Conservation (phyloP, 2,888 invertebrate genomes). For the Hipparchia sbordonii region DNA sequence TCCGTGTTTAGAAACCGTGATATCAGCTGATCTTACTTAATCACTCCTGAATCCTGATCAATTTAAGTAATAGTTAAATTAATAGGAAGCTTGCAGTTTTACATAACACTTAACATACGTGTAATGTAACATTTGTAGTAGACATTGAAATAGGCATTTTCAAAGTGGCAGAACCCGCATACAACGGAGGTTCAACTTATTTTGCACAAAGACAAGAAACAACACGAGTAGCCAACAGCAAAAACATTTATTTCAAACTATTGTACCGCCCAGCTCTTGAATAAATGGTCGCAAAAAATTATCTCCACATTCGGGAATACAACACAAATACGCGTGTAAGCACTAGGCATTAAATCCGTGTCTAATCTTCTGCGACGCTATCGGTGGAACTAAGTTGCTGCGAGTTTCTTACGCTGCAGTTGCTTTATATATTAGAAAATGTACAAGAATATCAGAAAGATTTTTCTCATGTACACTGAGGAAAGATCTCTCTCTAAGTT, state of each 20-base stretch:
- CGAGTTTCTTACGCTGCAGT: conserved; percentile 13
- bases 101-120: too few species aligned
- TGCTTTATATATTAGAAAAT: conserved; percentile 8
- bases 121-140: too few species aligned
- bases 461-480: background rate
- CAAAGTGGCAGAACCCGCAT: too few species aligned
- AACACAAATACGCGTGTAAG: conserved; percentile 27
- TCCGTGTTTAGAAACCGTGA: too few species aligned
- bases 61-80: too few species aligned
- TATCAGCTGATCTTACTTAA: too few species aligned
- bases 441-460: background rate
- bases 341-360: conserved; percentile 25
- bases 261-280: conserved; percentile 1
- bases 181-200: too few species aligned
- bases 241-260: conserved; percentile 11
- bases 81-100: too few species aligned
- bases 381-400: conserved; percentile 26
- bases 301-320: conserved; percentile 18
- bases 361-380: conserved; percentile 29
- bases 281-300: conserved; percentile 31
- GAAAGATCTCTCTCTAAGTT: too few species aligned
- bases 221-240: background rate
- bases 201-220: too few species aligned
- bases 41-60: too few species aligned
- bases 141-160: too few species aligned